Percentiles rank a stretch among this genome's conserved stretches.
These are phyloP conservation scores for Indicator indicator DNA, from an alignment of 2,113 vertebrate species.

Conservation along the genomic window DNA sequence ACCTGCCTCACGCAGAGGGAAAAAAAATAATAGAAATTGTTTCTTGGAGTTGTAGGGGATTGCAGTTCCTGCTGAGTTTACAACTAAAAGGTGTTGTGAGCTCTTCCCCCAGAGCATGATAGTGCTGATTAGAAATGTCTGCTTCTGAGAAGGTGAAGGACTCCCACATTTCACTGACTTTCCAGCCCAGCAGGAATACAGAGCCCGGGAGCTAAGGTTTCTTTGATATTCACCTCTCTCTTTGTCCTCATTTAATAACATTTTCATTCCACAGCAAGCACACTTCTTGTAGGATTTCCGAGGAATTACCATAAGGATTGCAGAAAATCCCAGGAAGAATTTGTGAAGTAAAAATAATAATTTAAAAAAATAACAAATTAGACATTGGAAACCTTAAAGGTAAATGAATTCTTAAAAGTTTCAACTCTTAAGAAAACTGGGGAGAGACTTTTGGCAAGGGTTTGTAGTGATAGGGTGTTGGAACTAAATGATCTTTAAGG, in stretches of 20 bases:
- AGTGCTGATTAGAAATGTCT: conserved; percentile 24
- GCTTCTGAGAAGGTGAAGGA: not conserved
- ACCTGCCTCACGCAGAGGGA: not conserved
- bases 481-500: too few relatives aligned
- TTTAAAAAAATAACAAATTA: not conserved
- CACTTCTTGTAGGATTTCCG: not conserved
- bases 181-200: not conserved
- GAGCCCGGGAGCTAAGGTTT: not conserved
- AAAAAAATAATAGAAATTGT: not conserved
- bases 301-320: not conserved
- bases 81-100: conserved; percentile 6
- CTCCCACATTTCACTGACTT: conserved; percentile 1
- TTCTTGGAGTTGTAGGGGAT: not conserved
- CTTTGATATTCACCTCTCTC: conserved; percentile 17
- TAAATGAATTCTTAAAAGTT: not conserved
- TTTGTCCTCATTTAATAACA: conserved; percentile 14
- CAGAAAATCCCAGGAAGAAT: not conserved
- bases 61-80: conserved; percentile 7
- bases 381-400: not conserved
- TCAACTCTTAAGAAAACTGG: not conserved
- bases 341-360: not conserved
- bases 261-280: not conserved
- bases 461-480: too few relatives aligned
- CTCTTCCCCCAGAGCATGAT: not conserved
- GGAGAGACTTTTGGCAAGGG: not conserved